phyloP scores from a whole-genome alignment of 2,797 vertebrate genomes.

The Danio choprae region DNA sequence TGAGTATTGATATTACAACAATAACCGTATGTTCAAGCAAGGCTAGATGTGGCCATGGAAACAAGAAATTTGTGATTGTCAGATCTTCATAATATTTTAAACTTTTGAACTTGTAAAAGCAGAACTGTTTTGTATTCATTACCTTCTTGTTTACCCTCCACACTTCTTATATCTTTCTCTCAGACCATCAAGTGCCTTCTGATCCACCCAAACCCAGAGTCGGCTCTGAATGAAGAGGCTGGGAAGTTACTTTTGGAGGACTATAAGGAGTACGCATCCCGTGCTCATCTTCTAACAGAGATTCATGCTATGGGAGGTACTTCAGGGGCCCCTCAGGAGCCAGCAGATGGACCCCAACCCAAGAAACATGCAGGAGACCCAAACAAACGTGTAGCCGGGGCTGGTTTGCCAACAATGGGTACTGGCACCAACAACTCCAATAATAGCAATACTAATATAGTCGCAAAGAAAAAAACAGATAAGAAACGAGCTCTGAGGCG shows the following conservation, averaged over 20 bases:
- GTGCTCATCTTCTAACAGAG: slow-evolving; percentile 89
- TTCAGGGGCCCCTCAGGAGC: slow-evolving; percentile 77
- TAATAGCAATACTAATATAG: slow-evolving; percentile 75
- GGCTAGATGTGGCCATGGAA: slow-evolving; percentile 10
- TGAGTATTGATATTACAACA: not conserved
- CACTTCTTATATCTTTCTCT: not conserved
- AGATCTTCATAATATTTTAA: not conserved
- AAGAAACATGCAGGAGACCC: slow-evolving; percentile 86
- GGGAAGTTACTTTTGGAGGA: slow-evolving; percentile 91
- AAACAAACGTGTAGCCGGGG: slow-evolving; percentile 73
- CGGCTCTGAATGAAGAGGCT: slow-evolving; percentile 90
- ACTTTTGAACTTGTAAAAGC: no score
- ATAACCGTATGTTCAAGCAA: not conserved
- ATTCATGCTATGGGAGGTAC: slow-evolving; percentile 86
- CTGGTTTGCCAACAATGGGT: slow-evolving; percentile 67
- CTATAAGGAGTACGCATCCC: slow-evolving; percentile 91
- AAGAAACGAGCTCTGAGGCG: slow-evolving; percentile 92
- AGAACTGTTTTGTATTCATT: slow-evolving; percentile 2
- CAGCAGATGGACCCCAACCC: slow-evolving; percentile 80
- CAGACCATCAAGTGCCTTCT: slow-evolving; percentile 97
- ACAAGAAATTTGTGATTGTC: not conserved
- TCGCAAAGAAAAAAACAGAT: slow-evolving; percentile 92
- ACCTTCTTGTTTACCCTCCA: not conserved
- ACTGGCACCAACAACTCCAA: slow-evolving; percentile 74
- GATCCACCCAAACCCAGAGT: slow-evolving; percentile 94